These are phyloP conservation scores for Sceliomorpha sp. DNA, from an alignment of 2,888 invertebrate species.

Conservation along the genomic window DNA sequence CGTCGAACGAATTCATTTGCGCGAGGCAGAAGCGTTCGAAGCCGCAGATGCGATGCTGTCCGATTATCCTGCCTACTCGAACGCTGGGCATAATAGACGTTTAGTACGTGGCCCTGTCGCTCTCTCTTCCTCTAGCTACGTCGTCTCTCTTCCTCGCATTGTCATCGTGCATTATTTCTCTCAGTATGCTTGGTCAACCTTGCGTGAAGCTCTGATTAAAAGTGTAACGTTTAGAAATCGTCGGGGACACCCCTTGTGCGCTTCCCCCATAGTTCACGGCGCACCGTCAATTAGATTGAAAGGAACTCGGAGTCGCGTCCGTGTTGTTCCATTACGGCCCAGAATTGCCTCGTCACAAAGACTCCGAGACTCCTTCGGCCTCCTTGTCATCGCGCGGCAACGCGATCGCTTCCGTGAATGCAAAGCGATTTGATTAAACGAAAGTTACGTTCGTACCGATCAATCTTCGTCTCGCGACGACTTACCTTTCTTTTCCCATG, in stretches of 20 bases:
- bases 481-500: too few species aligned
- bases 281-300: slow-evolving; percentile 46
- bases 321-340: neutral
- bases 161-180: slow-evolving; percentile 51
- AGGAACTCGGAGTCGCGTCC: slow-evolving; percentile 5
- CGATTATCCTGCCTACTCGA: slow-evolving; percentile 46
- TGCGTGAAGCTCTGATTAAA: slow-evolving; percentile 69
- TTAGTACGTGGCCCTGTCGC: slow-evolving; percentile 38
- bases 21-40: too few species aligned
- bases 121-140: slow-evolving; percentile 33
- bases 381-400: neutral
- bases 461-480: too few species aligned
- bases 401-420: too few species aligned
- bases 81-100: slow-evolving; percentile 44
- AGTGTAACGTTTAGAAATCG: slow-evolving; percentile 68
- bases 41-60: slow-evolving; percentile 52
- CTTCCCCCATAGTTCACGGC: slow-evolving; percentile 11
- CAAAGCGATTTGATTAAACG: too few species aligned
- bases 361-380: neutral
- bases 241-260: slow-evolving; percentile 29
- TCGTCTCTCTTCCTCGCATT: too few species aligned
- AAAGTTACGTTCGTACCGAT: too few species aligned
- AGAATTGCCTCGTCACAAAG: slow-evolving; percentile 21
- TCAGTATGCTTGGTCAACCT: slow-evolving; percentile 62
- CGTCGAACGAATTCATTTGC: too few species aligned